Base-by-base conservation (phyloP, 2,797 vertebrate species). In the Pristis pectinata region DNA sequence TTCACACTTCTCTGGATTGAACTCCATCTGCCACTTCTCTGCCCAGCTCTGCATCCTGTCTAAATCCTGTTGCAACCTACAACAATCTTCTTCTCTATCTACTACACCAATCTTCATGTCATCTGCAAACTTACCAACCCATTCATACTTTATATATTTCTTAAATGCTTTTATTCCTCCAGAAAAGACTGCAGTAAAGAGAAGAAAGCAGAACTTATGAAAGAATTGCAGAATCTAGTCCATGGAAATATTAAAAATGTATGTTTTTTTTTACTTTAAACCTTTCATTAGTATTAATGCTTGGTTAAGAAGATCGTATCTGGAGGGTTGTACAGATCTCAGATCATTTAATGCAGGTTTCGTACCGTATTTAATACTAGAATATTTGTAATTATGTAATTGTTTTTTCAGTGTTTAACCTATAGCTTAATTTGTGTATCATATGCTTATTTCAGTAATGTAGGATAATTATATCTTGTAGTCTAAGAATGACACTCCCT, bases 211-310 rank as follows among this genome's bases (percentile, higher is more conserved):
- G 98, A 98, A 95, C 96, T 98, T 59, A 97, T 99, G 98, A 97
- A 96, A 95, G 97, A 99, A 19, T 97, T 99, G 74, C 98, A 98
- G 41, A 97, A 97, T 80, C 96, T 99, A 95, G 97, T 99, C 95
- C 97, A 94, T 0, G 99, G 98, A 49, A 99, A 99, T 95, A 97
- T 98, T 94, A 98, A 98, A 97, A 97, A 97, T 37, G 98, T 99
- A 96, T 96, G 95, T 72, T 94, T 44, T 56, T 93, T 74, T 53
- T 9, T 67, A 37, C n/a, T 67, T 91, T 64, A n/a, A 41, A 24
- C n/a, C 7, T 91, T 91, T 61, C 15, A 34, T 19, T 85, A 19
- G 44, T 41, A 53, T 53, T 91, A 8, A 19, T 7, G 15, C 22
- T 91, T 91, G 6, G 22, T 87, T 89, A n/a, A 61, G 41, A 44